Base-by-base conservation (phyloP, 92 coral and sea anemone genomes). In the Zoanthus sansibaricus region DNA sequence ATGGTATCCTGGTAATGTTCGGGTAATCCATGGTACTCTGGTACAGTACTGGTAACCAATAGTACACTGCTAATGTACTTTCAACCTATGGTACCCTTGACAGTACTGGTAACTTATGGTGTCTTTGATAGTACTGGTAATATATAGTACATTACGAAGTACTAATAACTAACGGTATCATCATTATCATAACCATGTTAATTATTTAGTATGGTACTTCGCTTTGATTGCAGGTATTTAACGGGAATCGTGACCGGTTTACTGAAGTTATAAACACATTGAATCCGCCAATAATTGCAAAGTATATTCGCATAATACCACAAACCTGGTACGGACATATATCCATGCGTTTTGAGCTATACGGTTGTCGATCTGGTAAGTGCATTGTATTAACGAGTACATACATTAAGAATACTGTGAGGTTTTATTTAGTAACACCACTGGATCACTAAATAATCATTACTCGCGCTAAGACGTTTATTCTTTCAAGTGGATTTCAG, bases 341-440 rank as follows among this genome's bases (percentile, higher is more conserved):
- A 1, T 80, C 85, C 16, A 80, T 80, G 75, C 72, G 85, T 12
- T 80, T 80, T 10, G 85, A 80, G 16, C 59, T 80, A 20, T 80
- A 80, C 17, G 85, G 85, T 18, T 80, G 85, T 44, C 74, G 85
- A 80, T 20, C 85, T 21, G 85, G 85, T 80, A 7, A 54, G 82
- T 9, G 74, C 31, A 9, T 30, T 33, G 5, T 30, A 1, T 7
- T 9, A 62, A 16, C 7, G 7, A 3, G 16, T 20, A n/a, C 17
- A 17, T 1, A 12, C 9, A 0, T 16, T 4, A 49, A 49, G 6
- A 3, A 7, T 0, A 49, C 6, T 10, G 6, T 49, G 54, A 49
- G 54, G 54, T 49, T 49, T 49, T 49, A 49, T 49, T 49, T 33
- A 1, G 1, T 33, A 33, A 33, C 3, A 33, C 2, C 3, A 33